Base-by-base conservation (phyloP, 1,140 invertebrate genomes). In the Drosophila auraria region DNA sequence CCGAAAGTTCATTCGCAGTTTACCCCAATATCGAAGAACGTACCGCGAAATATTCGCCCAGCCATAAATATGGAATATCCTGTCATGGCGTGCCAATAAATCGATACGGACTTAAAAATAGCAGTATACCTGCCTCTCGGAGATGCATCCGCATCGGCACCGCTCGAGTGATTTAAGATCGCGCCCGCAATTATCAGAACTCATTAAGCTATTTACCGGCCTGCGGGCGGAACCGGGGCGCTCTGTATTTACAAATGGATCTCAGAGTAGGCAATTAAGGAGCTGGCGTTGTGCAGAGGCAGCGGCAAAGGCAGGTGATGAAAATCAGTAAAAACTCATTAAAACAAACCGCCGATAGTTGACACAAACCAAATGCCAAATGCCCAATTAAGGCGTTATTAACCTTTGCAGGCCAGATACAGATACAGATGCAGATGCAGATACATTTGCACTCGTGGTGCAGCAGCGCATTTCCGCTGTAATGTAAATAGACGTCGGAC, bases 301-400 rank as follows among this genome's bases (percentile, higher is more conserved):
- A 27, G 15, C 38, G 47, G 15, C 12, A 5, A 14, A 1, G 40
- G 12, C 42, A 84, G 86, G 86, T 90, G 86, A 90, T 89, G 86
- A 89, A 83, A 82, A 74, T 70, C 49, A 40, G 80, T 84, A 87
- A 59, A 84, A 90, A 84, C 74, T 84, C 86, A 89, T 89, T 89
- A 90, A 80, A 89, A 83, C 81, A 82, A 86, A 77, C 25, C 64
- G 65, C 71, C 62, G 81, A 66, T 62, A 47, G 86, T 82, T 89
- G 86, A 89, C 86, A 89, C 53, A 84, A 84, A 57, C 86, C 86
- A 90, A 89, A 90, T 89, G 86, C 86, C 82, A 59, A 72, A 45
- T 47, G 47, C 66, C 78, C 78, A 82, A 89, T 89, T 89, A 87
- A 87, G 78, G 61, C 71, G 62, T 70, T 70, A 70, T 70, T 70